Percentiles rank a stretch among this genome's conserved stretches.
Conservation (phyloP, 2,888 invertebrate genomes). For the Erebia aethiops region DNA sequence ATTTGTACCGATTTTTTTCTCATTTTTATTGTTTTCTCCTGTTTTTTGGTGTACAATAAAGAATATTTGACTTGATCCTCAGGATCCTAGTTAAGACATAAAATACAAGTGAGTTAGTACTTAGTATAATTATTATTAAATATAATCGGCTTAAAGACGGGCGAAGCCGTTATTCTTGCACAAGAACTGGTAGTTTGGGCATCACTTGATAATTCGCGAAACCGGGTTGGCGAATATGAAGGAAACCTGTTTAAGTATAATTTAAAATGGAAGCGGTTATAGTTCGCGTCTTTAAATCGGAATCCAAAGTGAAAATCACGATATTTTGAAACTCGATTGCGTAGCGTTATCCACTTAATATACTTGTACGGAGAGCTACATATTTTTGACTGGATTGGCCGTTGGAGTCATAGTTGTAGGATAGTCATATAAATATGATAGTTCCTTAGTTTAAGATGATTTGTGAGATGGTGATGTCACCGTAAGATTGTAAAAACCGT, state of each 20-base stretch:
- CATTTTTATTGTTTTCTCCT: too few species aligned
- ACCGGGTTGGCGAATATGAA: slow-evolving; percentile 31
- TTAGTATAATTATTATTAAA: not conserved
- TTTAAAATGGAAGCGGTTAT: slow-evolving; percentile 25
- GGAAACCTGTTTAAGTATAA: slow-evolving; percentile 30
- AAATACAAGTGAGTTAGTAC: not conserved
- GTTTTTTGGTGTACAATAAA: too few species aligned
- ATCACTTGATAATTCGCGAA: slow-evolving; percentile 36
- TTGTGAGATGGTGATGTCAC: too few species aligned
- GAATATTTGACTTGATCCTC: too few species aligned
- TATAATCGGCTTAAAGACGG: slow-evolving; percentile 26
- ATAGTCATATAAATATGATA: too few species aligned
- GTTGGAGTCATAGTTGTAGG: too few species aligned
- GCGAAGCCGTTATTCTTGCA: slow-evolving; percentile 43
- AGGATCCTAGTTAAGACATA: not conserved
- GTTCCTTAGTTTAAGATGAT: too few species aligned
- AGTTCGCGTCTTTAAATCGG: slow-evolving; percentile 11
- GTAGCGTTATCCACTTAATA: slow-evolving; percentile 1
- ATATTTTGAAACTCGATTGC: slow-evolving; percentile 13
- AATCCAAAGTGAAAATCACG: slow-evolving; percentile 1
- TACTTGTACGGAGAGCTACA: too few species aligned
- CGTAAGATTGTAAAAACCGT: too few species aligned
- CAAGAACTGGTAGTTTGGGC: slow-evolving; percentile 47
- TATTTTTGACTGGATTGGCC: too few species aligned
- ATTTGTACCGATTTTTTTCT: too few species aligned